Conservation (phyloP, 2,113 vertebrate species). For the Catharus fuscescens region DNA sequence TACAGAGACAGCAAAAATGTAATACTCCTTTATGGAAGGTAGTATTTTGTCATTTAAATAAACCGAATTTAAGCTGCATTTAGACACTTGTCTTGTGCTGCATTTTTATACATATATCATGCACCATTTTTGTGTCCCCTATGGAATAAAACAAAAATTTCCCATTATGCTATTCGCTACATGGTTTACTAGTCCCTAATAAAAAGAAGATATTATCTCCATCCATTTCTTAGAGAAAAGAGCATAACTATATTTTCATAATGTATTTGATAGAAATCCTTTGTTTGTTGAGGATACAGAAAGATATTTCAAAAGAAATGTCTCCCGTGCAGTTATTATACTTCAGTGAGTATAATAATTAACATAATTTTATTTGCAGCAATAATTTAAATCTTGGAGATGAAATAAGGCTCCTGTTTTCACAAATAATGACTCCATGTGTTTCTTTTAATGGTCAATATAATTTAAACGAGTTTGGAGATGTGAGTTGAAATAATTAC, state of each 20-base stretch:
- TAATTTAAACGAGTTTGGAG: background rate
- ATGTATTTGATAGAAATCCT: background rate
- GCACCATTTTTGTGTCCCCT: background rate
- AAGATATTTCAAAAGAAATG: conserved; percentile 5
- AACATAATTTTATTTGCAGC: conserved; percentile 47
- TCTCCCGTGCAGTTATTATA: background rate
- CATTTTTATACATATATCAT: background rate
- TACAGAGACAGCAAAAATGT: background rate
- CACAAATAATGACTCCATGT: background rate
- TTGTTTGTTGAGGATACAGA: conserved; percentile 8
- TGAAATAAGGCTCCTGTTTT: background rate
- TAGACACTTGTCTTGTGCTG: background rate
- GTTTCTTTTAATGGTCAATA: background rate
- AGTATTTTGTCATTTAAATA: background rate
- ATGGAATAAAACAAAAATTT: background rate
- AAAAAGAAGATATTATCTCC: background rate
- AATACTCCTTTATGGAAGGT: background rate
- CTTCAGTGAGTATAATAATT: conserved; percentile 17
- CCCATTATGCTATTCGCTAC: background rate
- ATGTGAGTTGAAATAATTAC: background rate
- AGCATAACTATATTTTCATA: background rate
- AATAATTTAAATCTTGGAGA: conserved; percentile 17
- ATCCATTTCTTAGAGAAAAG: background rate
- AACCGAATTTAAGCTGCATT: background rate
- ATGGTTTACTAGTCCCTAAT: background rate